Conservation (phyloP, 2,888 invertebrate species). For the Liodrosophila aerea region DNA sequence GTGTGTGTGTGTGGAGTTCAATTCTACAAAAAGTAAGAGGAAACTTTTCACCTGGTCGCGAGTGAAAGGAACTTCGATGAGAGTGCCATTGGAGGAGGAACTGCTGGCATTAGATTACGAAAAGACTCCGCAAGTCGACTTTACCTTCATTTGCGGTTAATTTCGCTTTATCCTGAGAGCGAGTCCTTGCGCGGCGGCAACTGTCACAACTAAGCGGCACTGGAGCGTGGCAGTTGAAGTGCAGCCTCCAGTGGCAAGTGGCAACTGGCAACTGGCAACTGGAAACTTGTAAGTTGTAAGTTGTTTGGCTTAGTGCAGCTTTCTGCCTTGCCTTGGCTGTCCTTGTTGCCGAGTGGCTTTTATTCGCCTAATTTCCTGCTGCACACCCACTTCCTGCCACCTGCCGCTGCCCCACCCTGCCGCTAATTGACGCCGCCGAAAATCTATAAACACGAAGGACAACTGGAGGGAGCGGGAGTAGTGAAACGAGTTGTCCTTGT, state of each 20-base stretch:
- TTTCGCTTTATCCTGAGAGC: slow-evolving; percentile 39
- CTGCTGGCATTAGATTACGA: neutral
- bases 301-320: slow-evolving; percentile 51
- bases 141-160: slow-evolving; percentile 65
- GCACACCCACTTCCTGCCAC: slow-evolving; percentile 45
- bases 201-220: slow-evolving; percentile 44
- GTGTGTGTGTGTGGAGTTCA: too few relatives aligned
- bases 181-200: slow-evolving; percentile 22
- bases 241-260: slow-evolving; percentile 19
- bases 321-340: too few relatives aligned
- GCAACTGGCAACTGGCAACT: too few relatives aligned
- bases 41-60: slow-evolving; percentile 55
- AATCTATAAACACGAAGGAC: slow-evolving; percentile 67
- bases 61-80: slow-evolving; percentile 51
- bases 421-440: slow-evolving; percentile 65
- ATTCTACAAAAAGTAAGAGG: slow-evolving; percentile 11
- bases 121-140: slow-evolving; percentile 16
- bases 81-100: slow-evolving; percentile 17
- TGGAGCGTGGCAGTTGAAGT: slow-evolving; percentile 45
- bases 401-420: too few relatives aligned
- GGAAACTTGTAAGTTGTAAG: slow-evolving; percentile 6
- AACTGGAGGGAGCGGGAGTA: too few relatives aligned
- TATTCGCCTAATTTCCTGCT: slow-evolving; percentile 68
- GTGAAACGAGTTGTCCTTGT: slow-evolving; percentile 22
- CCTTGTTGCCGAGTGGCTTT: slow-evolving; percentile 23